Conservation (phyloP, 2,113 vertebrate species). For the Ornithorhynchus anatinus region DNA sequence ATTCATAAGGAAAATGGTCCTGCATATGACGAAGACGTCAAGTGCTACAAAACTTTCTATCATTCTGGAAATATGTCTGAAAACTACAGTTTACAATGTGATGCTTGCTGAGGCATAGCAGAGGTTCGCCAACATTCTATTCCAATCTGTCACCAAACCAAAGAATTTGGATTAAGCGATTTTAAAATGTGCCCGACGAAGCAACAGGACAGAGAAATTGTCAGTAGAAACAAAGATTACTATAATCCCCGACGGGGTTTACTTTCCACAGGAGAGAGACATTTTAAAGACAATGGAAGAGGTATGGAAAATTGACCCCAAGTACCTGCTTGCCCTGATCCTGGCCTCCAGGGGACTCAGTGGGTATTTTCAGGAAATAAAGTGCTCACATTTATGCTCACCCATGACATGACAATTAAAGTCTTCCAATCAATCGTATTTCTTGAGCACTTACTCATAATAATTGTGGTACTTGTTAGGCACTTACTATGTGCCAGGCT, state of each 20-base stretch:
- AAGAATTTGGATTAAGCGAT: conserved; percentile 29
- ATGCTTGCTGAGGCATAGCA: too few species aligned
- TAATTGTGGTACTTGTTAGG: too few species aligned
- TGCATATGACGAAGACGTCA: too few species aligned
- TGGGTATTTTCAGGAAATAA: not conserved
- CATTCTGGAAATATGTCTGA: too few species aligned
- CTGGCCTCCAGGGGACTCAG: not conserved
- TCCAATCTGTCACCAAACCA: conserved; percentile 40
- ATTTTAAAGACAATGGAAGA: conserved; percentile 34
- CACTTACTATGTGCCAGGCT: too few species aligned
- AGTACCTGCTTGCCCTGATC: not conserved
- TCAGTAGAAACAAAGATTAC: conserved; percentile 52
- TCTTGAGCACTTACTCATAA: too few species aligned
- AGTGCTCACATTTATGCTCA: not conserved
- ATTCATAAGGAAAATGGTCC: too few species aligned
- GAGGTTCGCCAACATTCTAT: too few species aligned
- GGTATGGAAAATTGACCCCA: conserved; percentile 35
- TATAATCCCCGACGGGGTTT: conserved; percentile 39
- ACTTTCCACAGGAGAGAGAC: conserved; percentile 32
- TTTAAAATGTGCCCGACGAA: conserved; percentile 37
- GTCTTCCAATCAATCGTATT: too few species aligned
- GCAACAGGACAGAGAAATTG: conserved; percentile 45
- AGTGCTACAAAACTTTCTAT: too few species aligned
- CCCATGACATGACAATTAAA: not conserved
- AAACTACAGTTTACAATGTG: too few species aligned